These are phyloP conservation scores for Thumatha senex DNA, from an alignment of 2,888 invertebrate genomes.

Conservation along the genomic window DNA sequence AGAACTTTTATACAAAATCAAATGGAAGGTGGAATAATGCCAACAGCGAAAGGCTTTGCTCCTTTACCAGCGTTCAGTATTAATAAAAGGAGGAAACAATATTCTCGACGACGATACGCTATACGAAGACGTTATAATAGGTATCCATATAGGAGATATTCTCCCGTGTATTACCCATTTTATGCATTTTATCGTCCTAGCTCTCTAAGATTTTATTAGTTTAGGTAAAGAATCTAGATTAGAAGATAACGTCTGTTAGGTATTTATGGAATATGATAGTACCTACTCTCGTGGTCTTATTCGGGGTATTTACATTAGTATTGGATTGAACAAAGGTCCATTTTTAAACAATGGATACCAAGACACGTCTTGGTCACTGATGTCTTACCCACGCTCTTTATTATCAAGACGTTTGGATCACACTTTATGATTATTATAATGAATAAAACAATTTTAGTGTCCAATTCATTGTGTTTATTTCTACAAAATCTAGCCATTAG, in stretches of 20 bases:
- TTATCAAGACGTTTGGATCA: too few relatives aligned
- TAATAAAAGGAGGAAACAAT: slow-evolving; percentile 32
- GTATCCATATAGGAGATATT: slow-evolving; percentile 55
- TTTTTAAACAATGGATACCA: too few relatives aligned
- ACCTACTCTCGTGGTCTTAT: too few relatives aligned
- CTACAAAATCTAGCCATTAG: slow-evolving; percentile 53
- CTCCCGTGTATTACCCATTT: slow-evolving; percentile 57
- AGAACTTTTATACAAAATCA: slow-evolving; percentile 18
- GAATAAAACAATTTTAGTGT: slow-evolving; percentile 21
- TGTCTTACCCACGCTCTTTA: too few relatives aligned
- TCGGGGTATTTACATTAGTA: too few relatives aligned
- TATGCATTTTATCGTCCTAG: slow-evolving; percentile 62
- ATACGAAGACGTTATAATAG: slow-evolving; percentile 55
- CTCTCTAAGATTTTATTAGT: slow-evolving; percentile 65
- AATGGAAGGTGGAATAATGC: slow-evolving; percentile 69
- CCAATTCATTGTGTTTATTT: slow-evolving; percentile 61
- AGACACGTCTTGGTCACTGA: too few relatives aligned
- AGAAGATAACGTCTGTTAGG: too few relatives aligned
- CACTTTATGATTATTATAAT: slow-evolving; percentile 1
- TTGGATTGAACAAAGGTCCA: too few relatives aligned
- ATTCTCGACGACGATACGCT: slow-evolving; percentile 49
- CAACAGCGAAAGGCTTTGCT: slow-evolving; percentile 66
- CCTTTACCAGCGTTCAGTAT: slow-evolving; percentile 55
- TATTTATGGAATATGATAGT: too few relatives aligned
- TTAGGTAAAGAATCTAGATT: neutral